Conservation (phyloP, 2,113 vertebrate genomes). For the Esox niger region DNA sequence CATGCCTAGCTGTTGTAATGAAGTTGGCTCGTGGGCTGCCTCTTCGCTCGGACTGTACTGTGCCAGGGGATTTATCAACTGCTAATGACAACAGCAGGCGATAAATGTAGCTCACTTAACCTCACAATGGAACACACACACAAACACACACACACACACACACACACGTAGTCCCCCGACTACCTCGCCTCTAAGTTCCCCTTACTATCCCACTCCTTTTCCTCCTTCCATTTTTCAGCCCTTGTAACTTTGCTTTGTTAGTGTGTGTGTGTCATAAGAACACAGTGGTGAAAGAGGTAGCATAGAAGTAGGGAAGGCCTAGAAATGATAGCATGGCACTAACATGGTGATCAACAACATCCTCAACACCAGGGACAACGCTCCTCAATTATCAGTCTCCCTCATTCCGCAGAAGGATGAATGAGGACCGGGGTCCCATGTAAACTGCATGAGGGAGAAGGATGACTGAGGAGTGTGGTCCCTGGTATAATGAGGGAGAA, state of each 20-base stretch:
- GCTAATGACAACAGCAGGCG: constrained; percentile 6
- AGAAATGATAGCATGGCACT: no score
- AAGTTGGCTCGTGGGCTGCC: background rate
- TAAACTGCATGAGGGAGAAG: no score
- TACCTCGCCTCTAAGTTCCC: background rate
- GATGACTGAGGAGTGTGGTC: no score
- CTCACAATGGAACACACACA: background rate
- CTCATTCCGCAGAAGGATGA: no score
- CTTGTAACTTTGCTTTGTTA: background rate
- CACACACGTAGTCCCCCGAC: background rate
- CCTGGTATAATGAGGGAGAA: no score
- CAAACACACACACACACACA: background rate
- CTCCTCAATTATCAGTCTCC: no score
- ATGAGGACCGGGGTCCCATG: no score
- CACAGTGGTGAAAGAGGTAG: no score
- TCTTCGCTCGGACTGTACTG: no score
- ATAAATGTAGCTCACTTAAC: constrained; percentile 25
- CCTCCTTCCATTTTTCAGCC: background rate
- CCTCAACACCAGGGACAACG: no score
- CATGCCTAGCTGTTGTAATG: background rate
- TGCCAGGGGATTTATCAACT: constrained; percentile 10
- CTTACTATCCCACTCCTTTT: background rate
- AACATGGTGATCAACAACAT: no score
- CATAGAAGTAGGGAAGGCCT: no score
- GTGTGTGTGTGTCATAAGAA: background rate